phyloP scores from a whole-genome alignment of 2,888 invertebrate species.

The Dexiosoma caninum region DNA sequence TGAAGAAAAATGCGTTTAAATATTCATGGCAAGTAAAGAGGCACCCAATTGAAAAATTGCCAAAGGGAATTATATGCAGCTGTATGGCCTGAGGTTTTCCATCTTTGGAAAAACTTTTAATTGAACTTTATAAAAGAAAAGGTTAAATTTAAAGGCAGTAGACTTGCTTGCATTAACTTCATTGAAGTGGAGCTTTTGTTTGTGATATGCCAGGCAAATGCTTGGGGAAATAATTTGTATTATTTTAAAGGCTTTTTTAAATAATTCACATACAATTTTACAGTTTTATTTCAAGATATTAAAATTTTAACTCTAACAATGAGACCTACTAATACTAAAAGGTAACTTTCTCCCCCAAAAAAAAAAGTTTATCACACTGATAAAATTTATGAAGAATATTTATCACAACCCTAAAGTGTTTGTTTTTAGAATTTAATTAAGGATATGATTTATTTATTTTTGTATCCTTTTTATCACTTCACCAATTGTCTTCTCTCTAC shows the following conservation, averaged over 20 bases:
- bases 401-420: too few species aligned
- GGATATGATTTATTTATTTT: too few species aligned
- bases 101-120: not conserved
- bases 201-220: not conserved
- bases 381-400: not conserved
- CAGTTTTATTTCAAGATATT: too few species aligned
- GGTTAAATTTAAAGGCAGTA: not conserved
- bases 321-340: too few species aligned
- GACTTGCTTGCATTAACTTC: not conserved
- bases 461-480: too few species aligned
- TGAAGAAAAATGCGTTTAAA: slow-evolving; percentile 28
- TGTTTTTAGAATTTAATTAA: too few species aligned
- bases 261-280: too few species aligned
- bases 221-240: not conserved
- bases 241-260: not conserved
- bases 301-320: too few species aligned
- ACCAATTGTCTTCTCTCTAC: too few species aligned
- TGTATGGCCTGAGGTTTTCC: slow-evolving; percentile 11
- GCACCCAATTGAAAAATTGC: slow-evolving; percentile 21
- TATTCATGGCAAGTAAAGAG: slow-evolving; percentile 16
- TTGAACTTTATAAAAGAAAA: not conserved
- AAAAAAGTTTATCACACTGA: not conserved
- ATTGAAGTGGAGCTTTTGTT: not conserved
- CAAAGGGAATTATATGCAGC: not conserved
- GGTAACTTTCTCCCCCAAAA: too few species aligned